These are phyloP conservation scores for Anguilla rostrata DNA, from an alignment of 2,113 vertebrate species.

Conservation along the genomic window DNA sequence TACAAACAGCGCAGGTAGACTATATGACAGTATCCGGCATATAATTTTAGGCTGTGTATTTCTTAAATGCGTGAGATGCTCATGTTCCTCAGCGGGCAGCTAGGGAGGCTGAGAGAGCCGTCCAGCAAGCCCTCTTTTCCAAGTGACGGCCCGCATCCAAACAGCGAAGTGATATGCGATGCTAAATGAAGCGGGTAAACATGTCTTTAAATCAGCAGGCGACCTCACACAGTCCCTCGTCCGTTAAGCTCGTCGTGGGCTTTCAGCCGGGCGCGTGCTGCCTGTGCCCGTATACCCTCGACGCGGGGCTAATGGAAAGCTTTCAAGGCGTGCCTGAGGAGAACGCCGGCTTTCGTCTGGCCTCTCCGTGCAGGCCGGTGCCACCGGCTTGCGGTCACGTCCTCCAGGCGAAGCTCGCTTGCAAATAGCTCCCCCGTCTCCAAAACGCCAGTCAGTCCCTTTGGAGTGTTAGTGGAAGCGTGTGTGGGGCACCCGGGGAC, in stretches of 20 bases:
- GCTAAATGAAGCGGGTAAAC: conserved; percentile 75
- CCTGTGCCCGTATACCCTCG: conserved; percentile 76
- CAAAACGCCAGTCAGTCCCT: conserved; percentile 75
- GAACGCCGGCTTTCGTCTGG: conserved; percentile 80
- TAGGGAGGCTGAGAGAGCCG: background rate
- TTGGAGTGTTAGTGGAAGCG: conserved; percentile 66
- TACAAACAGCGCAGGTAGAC: background rate
- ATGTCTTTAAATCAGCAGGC: conserved; percentile 67
- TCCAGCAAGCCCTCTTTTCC: conserved; percentile 34
- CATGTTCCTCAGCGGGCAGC: background rate
- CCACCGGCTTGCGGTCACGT: conserved; percentile 74
- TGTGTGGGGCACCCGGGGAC: conserved; percentile 64
- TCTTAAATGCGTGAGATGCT: background rate
- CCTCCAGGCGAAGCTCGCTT: conserved; percentile 57
- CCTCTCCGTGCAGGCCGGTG: conserved; percentile 76
- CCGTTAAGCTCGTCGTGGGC: conserved; percentile 8
- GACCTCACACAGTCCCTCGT: conserved; percentile 21
- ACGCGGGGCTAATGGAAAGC: conserved; percentile 91
- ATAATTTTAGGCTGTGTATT: background rate
- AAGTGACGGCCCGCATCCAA: conserved; percentile 58
- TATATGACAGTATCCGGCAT: background rate
- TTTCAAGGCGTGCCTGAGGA: conserved; percentile 82
- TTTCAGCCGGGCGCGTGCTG: conserved; percentile 60
- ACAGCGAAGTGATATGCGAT: conserved; percentile 67
- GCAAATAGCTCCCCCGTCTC: conserved; percentile 39